A percentile compares a stretch with the other conserved stretches of the same genome.
These are phyloP conservation scores for Pterois miles DNA, from an alignment of 2,797 vertebrate genomes.

Conservation along the genomic window DNA sequence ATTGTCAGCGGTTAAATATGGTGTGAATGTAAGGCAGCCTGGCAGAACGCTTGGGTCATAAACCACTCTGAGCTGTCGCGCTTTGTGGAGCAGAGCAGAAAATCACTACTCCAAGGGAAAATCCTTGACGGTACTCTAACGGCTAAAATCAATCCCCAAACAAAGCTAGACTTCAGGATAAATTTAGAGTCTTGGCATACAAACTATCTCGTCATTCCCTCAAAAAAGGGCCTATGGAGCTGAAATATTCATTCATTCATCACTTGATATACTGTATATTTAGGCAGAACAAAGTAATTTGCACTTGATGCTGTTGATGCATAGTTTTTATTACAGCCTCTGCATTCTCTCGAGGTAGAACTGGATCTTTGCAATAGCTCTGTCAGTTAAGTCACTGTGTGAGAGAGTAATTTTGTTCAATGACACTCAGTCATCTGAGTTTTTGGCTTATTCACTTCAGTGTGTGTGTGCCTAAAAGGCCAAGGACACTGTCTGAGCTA, in stretches of 20 bases:
- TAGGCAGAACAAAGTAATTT: background rate
- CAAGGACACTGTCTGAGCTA: constrained; percentile 71
- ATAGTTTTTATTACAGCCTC: background rate
- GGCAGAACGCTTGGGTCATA: constrained; percentile 59
- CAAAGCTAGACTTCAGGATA: constrained; percentile 48
- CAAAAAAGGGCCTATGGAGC: background rate
- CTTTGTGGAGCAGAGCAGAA: constrained; percentile 55
- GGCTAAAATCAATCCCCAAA: constrained; percentile 54
- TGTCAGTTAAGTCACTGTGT: constrained; percentile 30
- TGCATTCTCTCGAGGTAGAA: background rate
- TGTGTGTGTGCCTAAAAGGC: constrained; percentile 33
- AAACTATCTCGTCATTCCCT: constrained; percentile 18
- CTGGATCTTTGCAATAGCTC: constrained; percentile 8
- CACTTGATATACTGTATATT: constrained; percentile 3
- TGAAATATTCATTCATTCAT: constrained; percentile 14
- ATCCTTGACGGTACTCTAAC: constrained; percentile 51
- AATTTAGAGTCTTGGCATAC: constrained; percentile 41
- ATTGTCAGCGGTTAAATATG: constrained; percentile 67
- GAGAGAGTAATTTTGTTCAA: constrained; percentile 50
- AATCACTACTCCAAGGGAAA: constrained; percentile 54
- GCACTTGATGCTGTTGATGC: background rate
- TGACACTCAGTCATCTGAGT: constrained; percentile 44
- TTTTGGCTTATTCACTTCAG: constrained; percentile 29
- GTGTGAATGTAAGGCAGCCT: constrained; percentile 52
- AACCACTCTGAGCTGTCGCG: constrained; percentile 50